Percentiles rank a stretch among this genome's conserved stretches.
Conservation (phyloP, 2,888 invertebrate species). For the Hydraecia micacea region DNA sequence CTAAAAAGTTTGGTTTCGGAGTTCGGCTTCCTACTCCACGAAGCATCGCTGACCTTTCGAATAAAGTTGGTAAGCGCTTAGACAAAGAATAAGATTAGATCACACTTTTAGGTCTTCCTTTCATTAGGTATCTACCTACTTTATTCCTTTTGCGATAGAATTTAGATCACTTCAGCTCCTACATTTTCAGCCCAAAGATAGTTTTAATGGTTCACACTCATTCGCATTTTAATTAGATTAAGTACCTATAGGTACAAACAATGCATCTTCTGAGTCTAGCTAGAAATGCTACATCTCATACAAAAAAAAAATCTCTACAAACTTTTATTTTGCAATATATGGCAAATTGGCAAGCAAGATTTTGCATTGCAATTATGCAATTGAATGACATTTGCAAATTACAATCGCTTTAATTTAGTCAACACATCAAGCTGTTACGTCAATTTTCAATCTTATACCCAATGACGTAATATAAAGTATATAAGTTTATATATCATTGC, state of each 20-base stretch:
- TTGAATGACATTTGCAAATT: not conserved
- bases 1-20: not conserved
- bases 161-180: not conserved
- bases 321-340: not conserved
- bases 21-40: not conserved
- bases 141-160: not conserved
- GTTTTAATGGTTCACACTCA: not conserved
- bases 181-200: not conserved
- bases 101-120: not conserved
- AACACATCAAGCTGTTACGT: not conserved
- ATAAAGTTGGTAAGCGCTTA: not conserved
- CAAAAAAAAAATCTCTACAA: not conserved
- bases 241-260: not conserved
- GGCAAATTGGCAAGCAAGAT: not conserved
- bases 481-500: no score
- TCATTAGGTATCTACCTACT: not conserved
- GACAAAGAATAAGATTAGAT: not conserved
- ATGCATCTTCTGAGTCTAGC: not conserved
- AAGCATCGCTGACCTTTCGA: not conserved
- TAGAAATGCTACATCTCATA: no score
- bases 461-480: no score
- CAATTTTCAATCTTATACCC: not conserved
- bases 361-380: not conserved
- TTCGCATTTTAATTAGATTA: constrained; percentile 5
- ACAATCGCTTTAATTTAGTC: not conserved